Base-by-base conservation (phyloP, 2,113 vertebrate species). In the Sebastes schlegelii region DNA sequence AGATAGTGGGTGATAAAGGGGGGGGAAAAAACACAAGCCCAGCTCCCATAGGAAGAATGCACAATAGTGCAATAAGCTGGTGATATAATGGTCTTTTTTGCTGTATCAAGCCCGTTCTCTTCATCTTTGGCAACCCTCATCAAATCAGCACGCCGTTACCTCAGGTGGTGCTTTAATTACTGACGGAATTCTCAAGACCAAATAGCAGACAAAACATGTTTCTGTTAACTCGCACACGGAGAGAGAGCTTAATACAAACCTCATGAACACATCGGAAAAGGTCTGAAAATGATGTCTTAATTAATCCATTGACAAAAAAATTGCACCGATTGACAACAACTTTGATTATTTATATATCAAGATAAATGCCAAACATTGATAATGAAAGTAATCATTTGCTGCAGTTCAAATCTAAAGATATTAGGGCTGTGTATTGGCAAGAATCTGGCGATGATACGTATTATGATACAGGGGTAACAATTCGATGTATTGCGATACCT, bases 151-250 rank as follows among this genome's bases (percentile, higher is more conserved):
- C 82, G 86, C 68, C 63, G 79, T 90, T 88, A 91, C 92, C 92
- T 91, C 90, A 87, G 92, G 86, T 92, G 79, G 62, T 79, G 67
- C 85, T 87, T 93, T 94, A 94, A 94, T 94, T 94, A 93, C 91
- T 77, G 83, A 87, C 77, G 61, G 75, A 89, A 87, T 82, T 34
- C 78, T 91, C 79, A 78, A 80, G 79, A 89, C 72, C 76, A 74
- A 75, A 74, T 48, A 83, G 78, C 70, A 86, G 79, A 82, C 19
- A 71, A 83, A 77, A 89, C 75, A 43, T 26, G 63, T 73, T 81
- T 87, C 73, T 86, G 66, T 74, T 87, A 90, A 92, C 89, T 87
- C 79, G 49, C 23, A 52, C 77, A 75, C 62, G 70, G 10, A 34
- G 34, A 73, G 10, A 34, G 34, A 68, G 8, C 14, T 3, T 5